Base-by-base conservation (phyloP, 2,797 vertebrate genomes). In the Gymnothorax reevesii region DNA sequence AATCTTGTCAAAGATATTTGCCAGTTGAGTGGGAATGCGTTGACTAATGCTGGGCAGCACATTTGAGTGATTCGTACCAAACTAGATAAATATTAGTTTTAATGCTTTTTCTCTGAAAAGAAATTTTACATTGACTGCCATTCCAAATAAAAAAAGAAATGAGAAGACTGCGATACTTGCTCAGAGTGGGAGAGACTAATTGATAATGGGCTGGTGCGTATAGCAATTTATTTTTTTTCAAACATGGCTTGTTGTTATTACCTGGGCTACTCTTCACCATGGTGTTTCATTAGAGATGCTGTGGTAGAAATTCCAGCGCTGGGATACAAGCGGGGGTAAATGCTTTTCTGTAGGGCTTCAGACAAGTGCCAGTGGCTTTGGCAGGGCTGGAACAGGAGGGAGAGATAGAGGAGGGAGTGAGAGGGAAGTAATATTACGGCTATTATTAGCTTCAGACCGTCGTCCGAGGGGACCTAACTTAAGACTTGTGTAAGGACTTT, bases 271-370 rank as follows among this genome's bases (percentile, higher is more conserved):
- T 85, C 88, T 88, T 86, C 89, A 88, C 80, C 17, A 75, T 55
- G 27, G 82, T 86, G 89, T 92, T 92, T 93, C 91, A 93, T 93
- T 94, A 90, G 88, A 84, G 57, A 77, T 84, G 75, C 57, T 75
- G 88, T 92, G 91, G 89, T 85, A 92, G 90, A 90, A 92, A 92
- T 90, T 88, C 77, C 42, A 3, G 4, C 1, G 66, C 49, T 49
- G 84, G n/a, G 89, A 88, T 84, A 83, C 86, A 83, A 90, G 88
- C 33, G 60, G 71, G 59, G 85, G 57, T 86, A 64, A 54, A 2
- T 3, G 79, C 83, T 86, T 79, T 77, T 25, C 71, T 57, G 52
- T 20, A 64, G 33, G 57, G n/a, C 80, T 83, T 33, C 54, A 49
- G 69, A 13, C 20, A 20, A 22, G 25, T 77, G 80, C 64, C 87